These are phyloP conservation scores for Enteromius viviparus DNA, from an alignment of 2,797 vertebrate genomes.

Conservation along the genomic window DNA sequence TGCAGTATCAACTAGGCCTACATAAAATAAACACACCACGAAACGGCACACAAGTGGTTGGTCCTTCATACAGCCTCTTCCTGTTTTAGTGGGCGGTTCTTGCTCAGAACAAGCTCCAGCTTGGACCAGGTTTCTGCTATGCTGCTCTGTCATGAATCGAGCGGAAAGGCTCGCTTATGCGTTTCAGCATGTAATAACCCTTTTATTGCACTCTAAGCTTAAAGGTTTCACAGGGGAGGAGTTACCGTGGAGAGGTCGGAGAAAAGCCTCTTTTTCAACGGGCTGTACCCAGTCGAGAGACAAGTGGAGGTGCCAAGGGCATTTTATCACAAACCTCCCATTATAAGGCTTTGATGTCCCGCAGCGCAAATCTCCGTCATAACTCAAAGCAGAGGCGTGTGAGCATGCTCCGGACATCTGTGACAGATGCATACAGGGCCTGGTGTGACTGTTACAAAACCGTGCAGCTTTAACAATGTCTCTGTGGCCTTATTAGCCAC, in stretches of 20 bases:
- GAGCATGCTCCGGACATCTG: conserved; percentile 45
- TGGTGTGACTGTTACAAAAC: conserved; percentile 45
- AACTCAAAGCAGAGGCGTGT: conserved; percentile 48
- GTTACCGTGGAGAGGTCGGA: conserved; percentile 19
- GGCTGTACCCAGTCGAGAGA: conserved; percentile 11
- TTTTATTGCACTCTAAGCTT: conserved; percentile 39
- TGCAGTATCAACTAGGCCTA: background rate
- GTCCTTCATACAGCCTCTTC: background rate
- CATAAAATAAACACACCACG: background rate
- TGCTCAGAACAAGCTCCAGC: background rate
- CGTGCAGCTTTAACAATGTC: conserved; percentile 58
- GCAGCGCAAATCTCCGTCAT: conserved; percentile 48
- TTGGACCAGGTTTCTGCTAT: background rate
- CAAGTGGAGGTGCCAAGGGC: conserved; percentile 43
- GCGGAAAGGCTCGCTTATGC: conserved; percentile 21
- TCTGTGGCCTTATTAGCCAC: conserved; percentile 60
- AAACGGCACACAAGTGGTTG: background rate
- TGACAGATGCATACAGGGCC: conserved; percentile 43
- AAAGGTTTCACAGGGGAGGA: conserved; percentile 33
- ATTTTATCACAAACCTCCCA: conserved; percentile 57
- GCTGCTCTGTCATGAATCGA: conserved; percentile 37
- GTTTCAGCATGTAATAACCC: conserved; percentile 39
- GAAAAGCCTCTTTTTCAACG: conserved; percentile 46
- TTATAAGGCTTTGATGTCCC: conserved; percentile 55
- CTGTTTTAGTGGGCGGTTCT: background rate